Evolutionary conservation across 2,888 invertebrate species (phyloP).

Genomic region (Philopedon plagiatum): DNA sequence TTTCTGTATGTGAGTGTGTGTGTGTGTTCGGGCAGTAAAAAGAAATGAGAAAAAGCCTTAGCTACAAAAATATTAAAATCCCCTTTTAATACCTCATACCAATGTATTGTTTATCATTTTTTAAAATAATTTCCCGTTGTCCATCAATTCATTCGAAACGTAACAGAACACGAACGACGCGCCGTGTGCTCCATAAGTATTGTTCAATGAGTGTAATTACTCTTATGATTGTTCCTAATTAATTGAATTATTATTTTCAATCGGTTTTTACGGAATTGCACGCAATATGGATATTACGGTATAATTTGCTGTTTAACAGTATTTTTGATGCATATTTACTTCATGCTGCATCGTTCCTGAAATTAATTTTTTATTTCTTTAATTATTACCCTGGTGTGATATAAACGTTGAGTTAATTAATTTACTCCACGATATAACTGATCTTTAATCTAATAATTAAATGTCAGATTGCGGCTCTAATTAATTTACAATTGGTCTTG

Average conservation of each 20-base stretch:
- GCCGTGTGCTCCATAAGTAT: constrained; percentile 11
- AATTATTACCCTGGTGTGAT: neutral
- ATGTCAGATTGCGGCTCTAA: neutral
- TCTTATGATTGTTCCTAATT: constrained; percentile 1
- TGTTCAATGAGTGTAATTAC: constrained; percentile 16
- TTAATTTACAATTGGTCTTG: no score
- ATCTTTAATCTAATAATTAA: constrained; percentile 2
- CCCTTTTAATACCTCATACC: neutral
- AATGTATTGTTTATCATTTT: constrained; percentile 10
- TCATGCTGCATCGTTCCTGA: constrained; percentile 16
- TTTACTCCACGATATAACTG: neutral
- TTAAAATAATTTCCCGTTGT: constrained; percentile 1
- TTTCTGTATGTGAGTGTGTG: no score
- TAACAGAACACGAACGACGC: constrained; percentile 1
- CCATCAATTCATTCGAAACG: constrained; percentile 17
- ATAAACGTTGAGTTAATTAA: neutral
- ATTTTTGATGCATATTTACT: constrained; percentile 14
- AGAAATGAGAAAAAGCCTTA: no score
- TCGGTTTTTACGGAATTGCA: constrained; percentile 14
- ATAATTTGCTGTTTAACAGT: constrained; percentile 30
- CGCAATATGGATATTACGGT: constrained; percentile 42
- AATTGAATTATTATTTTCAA: constrained; percentile 13
- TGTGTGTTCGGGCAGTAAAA: no score
- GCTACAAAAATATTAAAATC: no score
- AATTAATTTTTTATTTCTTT: constrained; percentile 12